Percentiles rank a stretch among this genome's conserved stretches.
Conservation (phyloP, 2,888 invertebrate genomes). For the Torymus texanus region DNA sequence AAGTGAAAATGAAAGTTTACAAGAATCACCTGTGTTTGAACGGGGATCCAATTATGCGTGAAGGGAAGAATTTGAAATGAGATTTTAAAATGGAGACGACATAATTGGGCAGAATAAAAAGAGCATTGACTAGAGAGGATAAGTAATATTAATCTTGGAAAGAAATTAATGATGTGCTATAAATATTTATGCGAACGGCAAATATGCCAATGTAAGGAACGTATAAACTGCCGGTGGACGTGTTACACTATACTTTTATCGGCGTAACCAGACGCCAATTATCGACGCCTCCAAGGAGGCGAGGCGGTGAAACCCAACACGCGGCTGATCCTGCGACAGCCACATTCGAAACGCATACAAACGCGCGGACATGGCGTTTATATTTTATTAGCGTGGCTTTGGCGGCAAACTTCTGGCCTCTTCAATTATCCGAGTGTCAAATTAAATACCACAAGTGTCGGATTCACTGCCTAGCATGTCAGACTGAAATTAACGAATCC, state of each 20-base stretch:
- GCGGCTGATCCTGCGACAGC: constrained; percentile 55
- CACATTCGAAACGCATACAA: constrained; percentile 49
- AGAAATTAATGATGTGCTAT: constrained; percentile 58
- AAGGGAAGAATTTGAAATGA: neutral
- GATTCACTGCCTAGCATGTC: neutral
- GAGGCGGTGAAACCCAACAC: constrained; percentile 66
- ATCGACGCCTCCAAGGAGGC: constrained; percentile 68
- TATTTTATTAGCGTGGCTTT: constrained; percentile 26
- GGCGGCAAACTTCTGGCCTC: constrained; percentile 10
- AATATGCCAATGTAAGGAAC: constrained; percentile 62
- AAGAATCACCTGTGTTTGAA: too few species aligned
- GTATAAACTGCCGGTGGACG: constrained; percentile 60
- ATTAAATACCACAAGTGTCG: neutral
- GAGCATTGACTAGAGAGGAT: neutral
- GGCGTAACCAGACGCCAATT: constrained; percentile 74
- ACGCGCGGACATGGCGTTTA: neutral
- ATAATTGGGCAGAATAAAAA: neutral
- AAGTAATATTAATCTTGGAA: constrained; percentile 22
- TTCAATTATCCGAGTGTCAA: constrained; percentile 9
- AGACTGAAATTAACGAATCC: constrained; percentile 15
- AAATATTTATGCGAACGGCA: constrained; percentile 68
- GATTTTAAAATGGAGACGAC: neutral
- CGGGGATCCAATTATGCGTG: too few species aligned
- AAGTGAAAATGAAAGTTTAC: too few species aligned
- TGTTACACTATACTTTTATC: constrained; percentile 67